Base-by-base conservation (phyloP, 1,140 invertebrate species). In the Drosophila bocki region DNA sequence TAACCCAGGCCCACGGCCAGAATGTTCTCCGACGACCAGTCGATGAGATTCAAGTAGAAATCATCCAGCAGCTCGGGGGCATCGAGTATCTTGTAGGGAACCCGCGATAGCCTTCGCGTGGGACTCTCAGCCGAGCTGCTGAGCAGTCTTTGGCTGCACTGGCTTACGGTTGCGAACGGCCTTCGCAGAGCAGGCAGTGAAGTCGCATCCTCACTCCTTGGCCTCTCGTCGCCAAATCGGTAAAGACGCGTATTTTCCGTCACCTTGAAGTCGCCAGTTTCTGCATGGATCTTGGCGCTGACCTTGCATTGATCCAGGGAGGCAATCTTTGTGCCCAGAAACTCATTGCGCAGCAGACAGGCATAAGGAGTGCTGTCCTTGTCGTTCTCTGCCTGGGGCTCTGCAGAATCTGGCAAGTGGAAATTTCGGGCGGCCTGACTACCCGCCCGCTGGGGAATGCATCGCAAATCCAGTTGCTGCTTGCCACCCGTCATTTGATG, bases 21-120 rank as follows among this genome's bases (percentile, higher is more conserved):
- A 7, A 99, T 97, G 94, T 99, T 99, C 93, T 98, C 97, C 11
- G 98, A 98, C 0, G 98, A 99, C 99, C 99, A 99, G 93, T 99
- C 99, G 4, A 99, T 98, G 48, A 99, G 94, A 93, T 99, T 99
- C 29, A 99, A 93, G 93, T 99, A 99, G 93, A 99, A 99, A 93
- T 99, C 99, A 93, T 99, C 99, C 93, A 99, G 98, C 15, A 99
- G 93, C 93, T 99, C 99, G 0, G 99, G 99, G 1, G 99, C 99
- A 93, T 99, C 99, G 13, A 99, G 94, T 7, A 99, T 83, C 94
- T 99, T 99, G 93, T 99, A 99, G 0, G 98, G 98, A 86, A 99
- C 98, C 92, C 98, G 95, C 1, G 98, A 98, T 75, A 99, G 99
- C 94, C 99, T 99, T 60, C 98, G 93, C 0, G 97, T 97, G 3